These are phyloP conservation scores for Andricus curvator DNA, from an alignment of 2,888 invertebrate genomes.

Conservation along the genomic window DNA sequence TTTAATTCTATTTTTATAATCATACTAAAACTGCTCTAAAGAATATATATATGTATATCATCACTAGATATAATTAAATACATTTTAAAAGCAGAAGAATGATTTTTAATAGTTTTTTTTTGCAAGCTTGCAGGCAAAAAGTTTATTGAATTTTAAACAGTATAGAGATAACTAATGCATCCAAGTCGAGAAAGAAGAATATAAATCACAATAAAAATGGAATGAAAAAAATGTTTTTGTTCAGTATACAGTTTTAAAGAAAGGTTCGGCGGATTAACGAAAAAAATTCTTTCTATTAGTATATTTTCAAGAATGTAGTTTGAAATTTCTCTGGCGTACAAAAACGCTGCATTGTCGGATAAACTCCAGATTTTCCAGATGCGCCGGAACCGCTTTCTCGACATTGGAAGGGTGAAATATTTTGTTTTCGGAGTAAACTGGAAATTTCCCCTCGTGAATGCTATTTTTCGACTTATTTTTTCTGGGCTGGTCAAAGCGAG, in stretches of 20 bases:
- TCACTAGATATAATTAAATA: no score
- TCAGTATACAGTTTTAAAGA: not conserved
- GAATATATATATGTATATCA: no score
- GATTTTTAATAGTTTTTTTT: no score
- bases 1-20: no score
- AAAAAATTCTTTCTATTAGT: not conserved
- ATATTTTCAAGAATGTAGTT: not conserved
- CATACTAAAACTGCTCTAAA: no score
- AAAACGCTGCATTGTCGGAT: conserved; percentile 4
- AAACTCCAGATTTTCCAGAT: not conserved
- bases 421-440: conserved; percentile 27
- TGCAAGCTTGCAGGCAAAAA: no score
- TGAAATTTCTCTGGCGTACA: not conserved
- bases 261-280: not conserved
- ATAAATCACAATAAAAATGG: not conserved
- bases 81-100: no score
- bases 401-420: conserved; percentile 10
- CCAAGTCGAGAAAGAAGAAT: not conserved
- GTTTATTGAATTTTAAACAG: no score
- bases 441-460: conserved; percentile 30
- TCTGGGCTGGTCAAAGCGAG: conserved; percentile 16
- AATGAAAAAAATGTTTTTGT: not conserved
- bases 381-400: conserved; percentile 2
- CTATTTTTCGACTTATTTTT: conserved; percentile 39
- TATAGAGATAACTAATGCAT: no score